Base-by-base conservation (phyloP, 2,888 invertebrate species). In the Leptothorax acervorum region DNA sequence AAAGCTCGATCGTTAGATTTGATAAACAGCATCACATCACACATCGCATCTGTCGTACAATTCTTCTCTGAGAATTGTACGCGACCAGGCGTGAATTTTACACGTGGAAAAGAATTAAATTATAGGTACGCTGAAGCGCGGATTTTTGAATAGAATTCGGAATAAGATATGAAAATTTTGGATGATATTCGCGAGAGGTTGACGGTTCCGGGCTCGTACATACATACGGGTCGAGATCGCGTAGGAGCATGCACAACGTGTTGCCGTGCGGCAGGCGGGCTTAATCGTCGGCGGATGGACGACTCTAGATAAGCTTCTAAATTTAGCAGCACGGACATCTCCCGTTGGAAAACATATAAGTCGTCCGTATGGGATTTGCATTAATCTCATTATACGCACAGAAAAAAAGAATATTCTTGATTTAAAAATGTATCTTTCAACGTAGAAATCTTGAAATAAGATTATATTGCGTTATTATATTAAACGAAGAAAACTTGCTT, bases 261-360 rank as follows among this genome's bases (percentile, higher is more conserved):
- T 83, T 83, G 82, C 1, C 55, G 2, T 74, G 23, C 60, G 60
- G 35, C 39, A 78, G 82, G 82, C 65, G 35, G 6, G 39, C 6
- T 48, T 45, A 60, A 73, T 71, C 73, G 3, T 31, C 42, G 18
- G 48, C 48, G 79, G 73, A 71, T 39, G 48, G n/a, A 62, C 18
- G 55, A 35, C 12, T 62, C 35, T 12, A 53, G 79, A 79, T 79
- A 79, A 79, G 39, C 28, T 73, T 28, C 60, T 79, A 73, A 73
- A 79, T 79, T 79, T 60, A 79, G 55, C 31, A 6, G 12, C 6
- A 45, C 15, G n/a, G 4, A 6, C 23, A 39, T 35, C n/a, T 9
- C 35, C 15, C 9, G 28, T 51, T 39, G 18, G 79, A 51, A 45
- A 28, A 60, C 18, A 12, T 18, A 45, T 2, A 39, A 71, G 48